These are phyloP conservation scores for Baronia brevicornis DNA, from an alignment of 2,888 invertebrate species.

Conservation along the genomic window DNA sequence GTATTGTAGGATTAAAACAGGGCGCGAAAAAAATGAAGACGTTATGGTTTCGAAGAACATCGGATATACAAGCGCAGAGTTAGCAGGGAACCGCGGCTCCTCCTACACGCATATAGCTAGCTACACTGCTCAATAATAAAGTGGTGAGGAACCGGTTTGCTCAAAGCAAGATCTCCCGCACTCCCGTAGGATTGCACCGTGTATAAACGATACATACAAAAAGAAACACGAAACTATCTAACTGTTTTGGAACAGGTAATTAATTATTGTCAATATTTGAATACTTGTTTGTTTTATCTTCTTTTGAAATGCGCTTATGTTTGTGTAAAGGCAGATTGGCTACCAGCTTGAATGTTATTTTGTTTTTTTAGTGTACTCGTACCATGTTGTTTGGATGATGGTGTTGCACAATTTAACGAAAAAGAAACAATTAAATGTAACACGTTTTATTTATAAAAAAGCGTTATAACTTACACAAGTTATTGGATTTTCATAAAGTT, in stretches of 20 bases:
- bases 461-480: too few relatives aligned
- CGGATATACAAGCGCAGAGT: constrained; percentile 4
- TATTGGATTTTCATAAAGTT: too few relatives aligned
- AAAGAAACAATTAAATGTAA: too few relatives aligned
- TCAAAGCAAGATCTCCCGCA: constrained; percentile 22
- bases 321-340: too few relatives aligned
- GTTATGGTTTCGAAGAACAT: constrained; percentile 1
- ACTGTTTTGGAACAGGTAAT: constrained; percentile 15
- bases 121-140: constrained; percentile 37
- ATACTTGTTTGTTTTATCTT: constrained; percentile 1
- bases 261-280: constrained; percentile 16
- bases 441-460: too few relatives aligned
- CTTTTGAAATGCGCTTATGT: too few relatives aligned
- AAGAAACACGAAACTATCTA: constrained; percentile 14
- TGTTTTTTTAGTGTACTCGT: too few relatives aligned
- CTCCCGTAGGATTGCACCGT: constrained; percentile 12
- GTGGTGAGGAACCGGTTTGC: constrained; percentile 47
- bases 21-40: too few relatives aligned
- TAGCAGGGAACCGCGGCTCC: constrained; percentile 23
- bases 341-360: too few relatives aligned
- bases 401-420: too few relatives aligned
- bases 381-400: too few relatives aligned
- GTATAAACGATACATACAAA: constrained; percentile 12
- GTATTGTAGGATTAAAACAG: too few relatives aligned
- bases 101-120: constrained; percentile 24